Evolutionary conservation across 2,888 invertebrate species (phyloP), one percentile per base, ranked within the genome.

Genomic region (Linnaemya vulpina): DNA sequence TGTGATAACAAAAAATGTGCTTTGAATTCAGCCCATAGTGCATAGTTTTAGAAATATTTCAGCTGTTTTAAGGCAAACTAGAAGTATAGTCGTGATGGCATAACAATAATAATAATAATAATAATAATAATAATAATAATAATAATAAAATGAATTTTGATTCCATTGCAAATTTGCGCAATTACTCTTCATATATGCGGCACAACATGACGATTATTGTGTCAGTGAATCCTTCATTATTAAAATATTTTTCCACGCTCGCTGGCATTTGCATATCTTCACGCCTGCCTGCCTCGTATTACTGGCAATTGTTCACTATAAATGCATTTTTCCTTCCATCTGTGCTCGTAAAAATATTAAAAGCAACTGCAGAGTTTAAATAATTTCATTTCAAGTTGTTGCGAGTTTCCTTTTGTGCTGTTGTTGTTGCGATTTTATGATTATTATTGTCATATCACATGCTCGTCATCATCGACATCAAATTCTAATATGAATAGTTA

Each of bases 231-330:
- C 43, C 43, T 30, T 53, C 15, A 43, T 53, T 25, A 30, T 10
- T 49, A 22, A 22, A 22, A n/a, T 15, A n/a, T 30, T n/a, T 58
- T 67, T 22, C 55, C 20, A 51, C 49, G 63, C 58, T 22, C 22
- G 62, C 55, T 22, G 63, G 35, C 55, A 87, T 91, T 87, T 91
- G 30, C 30, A 30, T 30, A 5, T 5, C 30, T 3, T 65, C 20
- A 51, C 49, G 63, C 58, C 17, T 22, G 53, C 55, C 55, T 71
- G 83, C 87, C 87, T 91, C 87, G 91, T 90, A 90, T 90, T 91
- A 90, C 87, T 89, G 77, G 86, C 84, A 87, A 85, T 85, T 86
- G 78, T 83, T 83, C 74, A 71, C 65, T 78, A 78, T 80, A 90
- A 90, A 68, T 60, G 51, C 51, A 58, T 40, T 62, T 70, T 65